Percentiles rank a stretch among this genome's conserved stretches.
Evolutionary conservation across 2,888 invertebrate genomes (phyloP).

Genomic region (Bellardia bayeri): DNA sequence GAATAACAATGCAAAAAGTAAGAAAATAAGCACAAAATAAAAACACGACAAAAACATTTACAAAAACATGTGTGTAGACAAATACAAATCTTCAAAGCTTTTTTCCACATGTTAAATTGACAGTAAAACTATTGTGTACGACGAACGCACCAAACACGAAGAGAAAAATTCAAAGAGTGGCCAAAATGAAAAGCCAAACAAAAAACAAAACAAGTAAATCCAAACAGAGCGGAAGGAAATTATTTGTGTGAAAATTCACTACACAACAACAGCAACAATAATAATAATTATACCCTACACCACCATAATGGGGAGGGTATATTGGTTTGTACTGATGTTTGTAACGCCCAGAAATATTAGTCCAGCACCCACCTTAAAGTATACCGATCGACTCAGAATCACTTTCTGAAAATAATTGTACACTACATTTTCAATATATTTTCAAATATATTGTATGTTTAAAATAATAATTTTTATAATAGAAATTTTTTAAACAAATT

Average conservation of each 20-base stretch:
- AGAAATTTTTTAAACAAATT: too few species aligned
- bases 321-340: too few species aligned
- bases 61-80: conserved; percentile 17
- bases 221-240: conserved; percentile 68
- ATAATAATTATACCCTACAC: too few species aligned
- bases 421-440: too few species aligned
- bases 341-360: too few species aligned
- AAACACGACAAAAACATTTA: conserved; percentile 48
- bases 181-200: conserved; percentile 48
- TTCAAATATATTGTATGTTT: too few species aligned
- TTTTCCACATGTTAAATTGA: conserved; percentile 58
- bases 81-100: conserved; percentile 34
- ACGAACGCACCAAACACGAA: conserved; percentile 35
- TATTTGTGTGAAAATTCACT: conserved; percentile 58
- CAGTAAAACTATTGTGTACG: conserved; percentile 42
- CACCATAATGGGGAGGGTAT: too few species aligned
- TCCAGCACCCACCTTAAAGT: too few species aligned
- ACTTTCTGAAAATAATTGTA: too few species aligned
- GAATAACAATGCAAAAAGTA: conserved; percentile 36
- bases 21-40: conserved; percentile 51
- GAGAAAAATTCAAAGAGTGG: conserved; percentile 36
- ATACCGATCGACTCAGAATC: too few species aligned
- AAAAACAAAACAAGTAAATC: conserved; percentile 61
- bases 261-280: conserved; percentile 55
- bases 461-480: too few species aligned